Evolutionary conservation across 2,888 invertebrate species (phyloP).

Genomic region (Hoplodrina ambigua): DNA sequence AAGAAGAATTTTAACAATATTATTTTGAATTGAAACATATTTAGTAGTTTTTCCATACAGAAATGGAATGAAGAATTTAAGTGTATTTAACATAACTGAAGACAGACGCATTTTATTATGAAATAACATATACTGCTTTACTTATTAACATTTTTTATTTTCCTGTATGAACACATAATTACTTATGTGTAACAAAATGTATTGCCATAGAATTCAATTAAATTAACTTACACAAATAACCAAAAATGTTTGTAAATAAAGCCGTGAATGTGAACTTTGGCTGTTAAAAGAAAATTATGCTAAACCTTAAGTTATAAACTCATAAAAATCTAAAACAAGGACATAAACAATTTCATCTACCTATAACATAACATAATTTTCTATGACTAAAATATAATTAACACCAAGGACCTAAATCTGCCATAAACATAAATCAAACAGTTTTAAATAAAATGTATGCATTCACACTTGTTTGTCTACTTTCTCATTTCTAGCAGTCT

Average conservation of each 20-base stretch:
- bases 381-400: slow-evolving; percentile 72
- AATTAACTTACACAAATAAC: slow-evolving; percentile 20
- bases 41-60: slow-evolving; percentile 30
- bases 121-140: slow-evolving; percentile 52
- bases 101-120: slow-evolving; percentile 37
- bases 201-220: slow-evolving; percentile 12
- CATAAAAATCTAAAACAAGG: slow-evolving; percentile 84
- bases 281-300: slow-evolving; percentile 69
- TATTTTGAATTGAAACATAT: slow-evolving; percentile 13
- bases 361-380: slow-evolving; percentile 79
- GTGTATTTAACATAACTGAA: slow-evolving; percentile 21
- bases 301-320: slow-evolving; percentile 78
- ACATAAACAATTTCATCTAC: slow-evolving; percentile 84
- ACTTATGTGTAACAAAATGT: slow-evolving; percentile 7
- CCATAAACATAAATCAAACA: slow-evolving; percentile 44
- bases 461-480: slow-evolving; percentile 37
- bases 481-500: slow-evolving; percentile 57
- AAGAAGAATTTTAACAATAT: slow-evolving; percentile 25
- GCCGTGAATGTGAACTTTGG: slow-evolving; percentile 77
- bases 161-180: slow-evolving; percentile 8
- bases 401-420: slow-evolving; percentile 60
- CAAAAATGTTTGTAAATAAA: slow-evolving; percentile 53
- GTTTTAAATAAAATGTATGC: slow-evolving; percentile 23
- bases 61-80: slow-evolving; percentile 41
- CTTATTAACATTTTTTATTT: slow-evolving; percentile 43